Percentiles rank a stretch among this genome's conserved stretches.
These are phyloP conservation scores for Chromobotia macracanthus DNA, from an alignment of 2,797 vertebrate species.

Conservation along the genomic window DNA sequence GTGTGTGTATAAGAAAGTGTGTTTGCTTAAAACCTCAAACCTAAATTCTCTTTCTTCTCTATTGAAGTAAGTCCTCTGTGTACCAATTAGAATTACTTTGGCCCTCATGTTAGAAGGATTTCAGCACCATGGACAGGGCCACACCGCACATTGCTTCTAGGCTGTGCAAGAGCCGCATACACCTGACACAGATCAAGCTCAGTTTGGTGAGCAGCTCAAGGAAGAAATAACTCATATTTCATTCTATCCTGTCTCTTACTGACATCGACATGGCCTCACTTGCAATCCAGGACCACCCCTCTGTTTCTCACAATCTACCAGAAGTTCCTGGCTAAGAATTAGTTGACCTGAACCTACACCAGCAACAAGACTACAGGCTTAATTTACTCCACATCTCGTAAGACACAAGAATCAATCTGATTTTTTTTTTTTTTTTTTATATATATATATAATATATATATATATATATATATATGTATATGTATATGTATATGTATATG, in stretches of 20 bases:
- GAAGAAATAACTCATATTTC: constrained; percentile 28
- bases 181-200: constrained; percentile 2
- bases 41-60: neutral
- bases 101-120: neutral
- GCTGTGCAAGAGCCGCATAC: constrained; percentile 1
- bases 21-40: neutral
- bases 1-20: neutral
- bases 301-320: neutral
- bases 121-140: constrained; percentile 29
- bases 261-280: constrained; percentile 33
- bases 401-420: neutral
- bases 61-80: neutral
- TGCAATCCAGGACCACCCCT: constrained; percentile 11
- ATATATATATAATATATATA: too few relatives aligned
- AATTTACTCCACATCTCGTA: constrained; percentile 26
- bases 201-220: constrained; percentile 23
- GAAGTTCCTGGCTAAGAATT: too few relatives aligned
- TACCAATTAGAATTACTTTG: neutral
- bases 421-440: too few relatives aligned
- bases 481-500: too few relatives aligned
- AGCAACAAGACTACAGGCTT: constrained; percentile 13
- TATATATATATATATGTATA: too few relatives aligned
- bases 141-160: constrained; percentile 6
- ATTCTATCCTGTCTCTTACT: constrained; percentile 14
- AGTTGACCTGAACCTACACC: constrained; percentile 8